Evolutionary conservation across 2,888 invertebrate species (phyloP), one percentile per base, ranked within the genome.

Genomic region (Lumbricus terrestris): DNA sequence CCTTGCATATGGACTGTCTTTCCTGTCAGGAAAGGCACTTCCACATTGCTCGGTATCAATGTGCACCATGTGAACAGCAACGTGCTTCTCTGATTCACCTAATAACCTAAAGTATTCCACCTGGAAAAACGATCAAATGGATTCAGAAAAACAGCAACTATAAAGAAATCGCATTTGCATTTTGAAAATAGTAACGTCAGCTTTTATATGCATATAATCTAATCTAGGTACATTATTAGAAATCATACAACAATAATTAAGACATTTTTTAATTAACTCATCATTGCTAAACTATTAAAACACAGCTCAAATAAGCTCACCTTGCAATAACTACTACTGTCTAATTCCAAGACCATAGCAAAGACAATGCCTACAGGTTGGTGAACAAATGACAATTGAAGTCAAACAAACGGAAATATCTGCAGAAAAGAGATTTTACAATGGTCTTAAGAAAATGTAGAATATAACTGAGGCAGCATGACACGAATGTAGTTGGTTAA

Each of bases 31-130:
- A 94, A 98, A 98, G 0, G 98, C 98, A 94, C 97, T 97, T 0
- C 97, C 97, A 94, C 97, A 97, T 0, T 96, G 96, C 69, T 97
- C 97, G 0, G 98, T 97, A 95, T 98, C 98, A 54, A 98, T 97
- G 92, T 94, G 94, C 13, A 95, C 95, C 89, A 94, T 93, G 92
- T 95, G 94, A 0, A 98, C 98, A 93, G 97, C 97, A n/a, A 98
- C 96, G 93, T 98, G 98, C 92, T 97, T 97, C 33, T 35, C 83
- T 47, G 37, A 18, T 20, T 96, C 96, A 0, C 96, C 96, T 0
- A 98, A 97, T 90, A 97, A 91, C 38, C 93, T 92, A 94, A 94
- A 94, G 91, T 93, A 94, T 90, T 97, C 96, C 0, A 96, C 91
- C 95, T 95, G 92, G 35, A 93, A 92, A 88, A 40, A 90, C 38